phyloP scores from a whole-genome alignment of 2,797 vertebrate species.

The Saguinus oedipus region DNA sequence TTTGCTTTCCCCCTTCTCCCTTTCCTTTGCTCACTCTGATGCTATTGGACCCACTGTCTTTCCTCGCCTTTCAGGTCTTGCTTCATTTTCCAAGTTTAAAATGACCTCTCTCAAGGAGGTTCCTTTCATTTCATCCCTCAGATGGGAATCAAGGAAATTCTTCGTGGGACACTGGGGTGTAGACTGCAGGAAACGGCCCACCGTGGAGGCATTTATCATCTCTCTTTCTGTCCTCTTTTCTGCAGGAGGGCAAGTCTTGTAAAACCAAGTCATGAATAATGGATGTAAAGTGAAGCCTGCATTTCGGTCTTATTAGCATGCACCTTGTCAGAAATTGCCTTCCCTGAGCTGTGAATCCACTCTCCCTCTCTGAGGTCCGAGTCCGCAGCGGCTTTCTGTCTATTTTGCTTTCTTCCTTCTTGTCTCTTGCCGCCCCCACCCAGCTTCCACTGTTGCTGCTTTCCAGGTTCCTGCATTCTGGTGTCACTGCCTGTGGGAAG shows the following conservation, averaged over 20 bases:
- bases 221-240: conserved; percentile 67
- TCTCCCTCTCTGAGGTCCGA: conserved; percentile 69
- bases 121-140: neutral
- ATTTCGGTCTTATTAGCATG: conserved; percentile 78
- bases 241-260: conserved; percentile 69
- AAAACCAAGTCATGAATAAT: conserved; percentile 80
- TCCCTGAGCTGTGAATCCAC: conserved; percentile 66
- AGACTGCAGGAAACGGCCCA: neutral
- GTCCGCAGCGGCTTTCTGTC: conserved; percentile 53
- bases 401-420: conserved; percentile 70
- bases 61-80: neutral
- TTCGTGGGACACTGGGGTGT: neutral
- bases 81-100: neutral
- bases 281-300: conserved; percentile 74
- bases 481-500: conserved; percentile 78
- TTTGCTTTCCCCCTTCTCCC: no score
- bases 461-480: neutral
- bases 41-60: no score
- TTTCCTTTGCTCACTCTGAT: accelerated
- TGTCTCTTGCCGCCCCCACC: conserved; percentile 72
- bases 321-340: conserved; percentile 75
- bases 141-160: neutral
- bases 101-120: neutral
- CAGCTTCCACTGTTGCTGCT: conserved; percentile 76
- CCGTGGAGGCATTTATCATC: conserved; percentile 63